These are phyloP conservation scores for Salmo trutta DNA, from an alignment of 2,797 vertebrate species.

Conservation along the genomic window DNA sequence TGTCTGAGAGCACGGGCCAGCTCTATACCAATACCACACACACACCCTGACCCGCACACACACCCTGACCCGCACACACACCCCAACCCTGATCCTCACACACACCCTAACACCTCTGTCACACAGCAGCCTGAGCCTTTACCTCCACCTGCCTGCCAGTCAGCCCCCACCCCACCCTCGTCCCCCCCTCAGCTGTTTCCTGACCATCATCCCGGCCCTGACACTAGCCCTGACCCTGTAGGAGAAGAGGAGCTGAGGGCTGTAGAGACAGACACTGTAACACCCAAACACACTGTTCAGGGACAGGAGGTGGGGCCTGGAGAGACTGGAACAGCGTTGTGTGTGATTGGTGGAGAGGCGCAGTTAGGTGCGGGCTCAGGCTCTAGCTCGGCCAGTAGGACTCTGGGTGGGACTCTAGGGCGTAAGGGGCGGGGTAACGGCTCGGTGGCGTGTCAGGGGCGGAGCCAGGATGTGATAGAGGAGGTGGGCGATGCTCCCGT, in stretches of 20 bases:
- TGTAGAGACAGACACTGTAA: background rate
- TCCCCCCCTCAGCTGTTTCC: slow-evolving; percentile 74
- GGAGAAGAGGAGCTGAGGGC: background rate
- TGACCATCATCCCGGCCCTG: slow-evolving; percentile 75
- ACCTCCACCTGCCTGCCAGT: slow-evolving; percentile 15
- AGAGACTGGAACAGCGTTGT: background rate
- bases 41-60: slow-evolving; percentile 29
- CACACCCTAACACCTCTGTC: background rate
- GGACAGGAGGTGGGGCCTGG: background rate
- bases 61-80: background rate
- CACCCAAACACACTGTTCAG: background rate
- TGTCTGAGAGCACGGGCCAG: slow-evolving; percentile 69
- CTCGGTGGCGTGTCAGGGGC: slow-evolving; percentile 88
- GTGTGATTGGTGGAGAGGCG: slow-evolving; percentile 31
- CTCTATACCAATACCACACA: slow-evolving; percentile 34
- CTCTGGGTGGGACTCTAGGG: slow-evolving; percentile 51
- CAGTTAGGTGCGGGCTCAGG: slow-evolving; percentile 47
- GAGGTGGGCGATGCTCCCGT: slow-evolving; percentile 86
- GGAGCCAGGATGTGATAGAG: slow-evolving; percentile 94
- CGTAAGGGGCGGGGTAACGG: slow-evolving; percentile 85
- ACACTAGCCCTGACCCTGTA: slow-evolving; percentile 30
- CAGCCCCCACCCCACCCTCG: slow-evolving; percentile 50
- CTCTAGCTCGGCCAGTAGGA: slow-evolving; percentile 51
- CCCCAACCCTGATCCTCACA: background rate
- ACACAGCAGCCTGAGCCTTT: slow-evolving; percentile 19